Evolutionary conservation across 2,113 vertebrate species (phyloP).

Genomic region (Phrynosoma blainvillii): DNA sequence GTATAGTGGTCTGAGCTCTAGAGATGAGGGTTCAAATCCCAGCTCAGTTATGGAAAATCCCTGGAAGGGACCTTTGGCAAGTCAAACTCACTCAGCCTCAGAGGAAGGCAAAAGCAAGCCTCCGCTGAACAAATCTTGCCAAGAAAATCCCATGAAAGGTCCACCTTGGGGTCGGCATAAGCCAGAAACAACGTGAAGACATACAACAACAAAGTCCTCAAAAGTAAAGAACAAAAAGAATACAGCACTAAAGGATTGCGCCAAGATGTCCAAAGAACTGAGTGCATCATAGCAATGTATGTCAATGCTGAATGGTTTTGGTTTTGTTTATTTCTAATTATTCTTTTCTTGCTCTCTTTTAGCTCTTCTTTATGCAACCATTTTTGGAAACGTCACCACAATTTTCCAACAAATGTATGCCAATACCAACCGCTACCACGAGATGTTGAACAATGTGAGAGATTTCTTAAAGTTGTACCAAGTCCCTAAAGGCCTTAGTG

Average conservation of each 20-base stretch:
- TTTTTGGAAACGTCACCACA: slow-evolving; percentile 97
- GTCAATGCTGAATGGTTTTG: slow-evolving; percentile 36
- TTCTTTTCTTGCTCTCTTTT: slow-evolving; percentile 58
- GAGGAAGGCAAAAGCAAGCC: too few relatives aligned
- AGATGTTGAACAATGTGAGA: slow-evolving; percentile 96
- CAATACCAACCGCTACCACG: slow-evolving; percentile 97
- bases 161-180: too few relatives aligned
- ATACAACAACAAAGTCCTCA: too few relatives aligned
- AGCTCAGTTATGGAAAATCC: too few relatives aligned
- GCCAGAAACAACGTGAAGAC: too few relatives aligned
- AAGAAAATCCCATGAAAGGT: too few relatives aligned
- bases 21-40: too few relatives aligned
- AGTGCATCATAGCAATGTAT: slow-evolving; percentile 2
- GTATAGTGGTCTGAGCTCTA: too few relatives aligned
- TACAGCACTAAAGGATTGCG: not conserved
- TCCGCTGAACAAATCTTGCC: too few relatives aligned
- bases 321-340: slow-evolving; percentile 2
- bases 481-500: slow-evolving; percentile 97
- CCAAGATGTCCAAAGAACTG: slow-evolving; percentile 13
- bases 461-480: slow-evolving; percentile 98
- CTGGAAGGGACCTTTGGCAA: too few relatives aligned
- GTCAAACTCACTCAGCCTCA: too few relatives aligned
- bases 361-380: slow-evolving; percentile 98
- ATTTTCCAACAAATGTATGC: slow-evolving; percentile 99
- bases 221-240: not conserved